phyloP scores from a whole-genome alignment of 2,113 vertebrate species.

The Castor canadensis region DNA sequence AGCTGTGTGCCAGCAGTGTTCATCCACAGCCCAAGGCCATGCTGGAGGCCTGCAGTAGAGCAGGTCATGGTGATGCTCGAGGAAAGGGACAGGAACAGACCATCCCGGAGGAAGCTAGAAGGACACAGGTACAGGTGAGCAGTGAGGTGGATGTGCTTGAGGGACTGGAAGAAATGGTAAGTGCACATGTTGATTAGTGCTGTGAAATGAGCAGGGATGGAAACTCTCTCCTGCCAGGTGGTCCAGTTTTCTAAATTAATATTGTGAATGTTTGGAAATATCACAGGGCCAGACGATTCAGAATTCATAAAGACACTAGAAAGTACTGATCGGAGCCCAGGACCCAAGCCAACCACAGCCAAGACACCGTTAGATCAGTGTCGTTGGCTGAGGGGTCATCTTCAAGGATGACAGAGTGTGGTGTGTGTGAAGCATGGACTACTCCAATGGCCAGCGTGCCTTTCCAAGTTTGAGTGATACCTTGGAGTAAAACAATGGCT shows the following conservation, averaged over 20 bases:
- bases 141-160: too few species aligned
- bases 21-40: rapidly evolving
- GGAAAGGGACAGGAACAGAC: not conserved
- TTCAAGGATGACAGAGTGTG: too few species aligned
- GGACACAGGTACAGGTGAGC: not conserved
- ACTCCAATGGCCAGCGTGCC: not conserved
- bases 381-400: too few species aligned
- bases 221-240: not conserved
- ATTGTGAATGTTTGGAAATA: not conserved
- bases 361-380: rapidly evolving
- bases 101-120: not conserved
- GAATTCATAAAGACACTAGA: rapidly evolving
- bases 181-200: not conserved
- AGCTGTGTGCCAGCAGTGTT: too few species aligned
- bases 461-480: not conserved
- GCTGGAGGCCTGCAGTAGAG: rapidly evolving
- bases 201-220: not conserved
- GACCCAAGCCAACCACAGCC: not conserved
- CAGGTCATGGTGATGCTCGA: rapidly evolving
- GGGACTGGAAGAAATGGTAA: not conserved
- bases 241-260: not conserved
- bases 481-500: not conserved
- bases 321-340: not conserved
- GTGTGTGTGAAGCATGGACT: too few species aligned
- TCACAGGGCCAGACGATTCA: not conserved